Conservation (phyloP, 2,888 invertebrate species). For the Notocelia uddmanniana region DNA sequence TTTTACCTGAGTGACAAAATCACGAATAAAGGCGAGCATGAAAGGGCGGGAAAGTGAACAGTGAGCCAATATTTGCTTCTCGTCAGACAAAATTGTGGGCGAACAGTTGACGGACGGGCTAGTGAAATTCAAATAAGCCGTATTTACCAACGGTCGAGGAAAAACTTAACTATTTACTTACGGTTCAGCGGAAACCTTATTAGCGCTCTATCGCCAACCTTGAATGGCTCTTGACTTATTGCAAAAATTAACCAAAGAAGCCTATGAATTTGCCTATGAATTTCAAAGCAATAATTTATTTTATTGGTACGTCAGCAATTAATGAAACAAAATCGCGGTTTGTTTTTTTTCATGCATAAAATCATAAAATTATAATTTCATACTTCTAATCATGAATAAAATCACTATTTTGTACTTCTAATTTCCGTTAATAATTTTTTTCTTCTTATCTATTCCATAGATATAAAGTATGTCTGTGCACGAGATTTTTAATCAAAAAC, state of each 20-base stretch:
- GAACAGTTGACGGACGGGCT: slow-evolving; percentile 65
- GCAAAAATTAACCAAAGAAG: background rate
- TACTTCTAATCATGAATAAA: too few relatives aligned
- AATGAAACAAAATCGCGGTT: too few relatives aligned
- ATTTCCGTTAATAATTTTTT: too few relatives aligned
- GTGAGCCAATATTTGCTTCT: slow-evolving; percentile 75
- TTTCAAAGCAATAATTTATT: too few relatives aligned
- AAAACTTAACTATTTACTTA: slow-evolving; percentile 39
- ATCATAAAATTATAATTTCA: too few relatives aligned
- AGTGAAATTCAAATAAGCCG: slow-evolving; percentile 74
- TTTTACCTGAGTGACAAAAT: slow-evolving; percentile 52
- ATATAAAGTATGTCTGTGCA: too few relatives aligned
- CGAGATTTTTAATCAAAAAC: too few relatives aligned
- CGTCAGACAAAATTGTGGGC: slow-evolving; percentile 71
- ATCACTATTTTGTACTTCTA: too few relatives aligned
- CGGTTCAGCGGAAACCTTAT: slow-evolving; percentile 34
- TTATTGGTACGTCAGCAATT: too few relatives aligned
- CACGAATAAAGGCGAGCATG: slow-evolving; percentile 61
- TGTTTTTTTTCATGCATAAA: too few relatives aligned
- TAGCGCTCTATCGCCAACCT: slow-evolving; percentile 22
- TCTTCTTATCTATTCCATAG: too few relatives aligned
- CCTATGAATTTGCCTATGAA: background rate
- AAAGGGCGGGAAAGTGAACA: slow-evolving; percentile 67
- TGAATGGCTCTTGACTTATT: slow-evolving; percentile 2
- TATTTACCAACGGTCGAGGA: slow-evolving; percentile 46